Base-by-base conservation (phyloP, 30 jellyfish, hydroid and myxozoan species). In the Pseudorhiza aurosa region DNA sequence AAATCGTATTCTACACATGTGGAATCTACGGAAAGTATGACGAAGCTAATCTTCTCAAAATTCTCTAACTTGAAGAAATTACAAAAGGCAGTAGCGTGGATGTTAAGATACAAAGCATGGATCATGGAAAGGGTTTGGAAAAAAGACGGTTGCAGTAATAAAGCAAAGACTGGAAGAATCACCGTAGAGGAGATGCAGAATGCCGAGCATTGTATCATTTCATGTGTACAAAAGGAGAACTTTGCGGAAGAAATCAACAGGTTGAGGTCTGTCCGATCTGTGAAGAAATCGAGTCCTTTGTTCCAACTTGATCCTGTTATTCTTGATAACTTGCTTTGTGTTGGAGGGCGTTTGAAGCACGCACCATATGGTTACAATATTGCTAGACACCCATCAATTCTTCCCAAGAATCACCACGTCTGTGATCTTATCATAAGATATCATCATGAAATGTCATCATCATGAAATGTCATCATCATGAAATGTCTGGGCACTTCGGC, bases 81-180 rank as follows among this genome's bases (percentile, higher is more conserved):
- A 21, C 40, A 59, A 80, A 68, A 55, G 65, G 50, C 88, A 31
- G 65, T 71, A 36, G 88, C 95, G 12, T 83, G 95, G 88, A 31
- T 83, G 21, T 26, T 71, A 25, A 53, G 95, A 39, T 83, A 53
- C 75, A 83, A 83, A 83, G 24, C 67, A 12, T 68, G 82, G 74
- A 45, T 58, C 46, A 64, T 26, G 36, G 24, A 17, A 21, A 77
- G 36, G 83, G 60, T 79, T 47, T 65, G 44, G 42, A 5, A 21
- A 25, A 53, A 22, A 17, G 64, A 21, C 47, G 43, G n/a, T n/a
- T n/a, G n/a, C n/a, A n/a, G 70, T 39, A 15, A n/a, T n/a, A n/a
- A n/a, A n/a, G n/a, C n/a, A n/a, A n/a, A 31, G 24, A 53, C 14
- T 4, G n/a, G 67, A 15, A 7, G 24, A 18, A 2, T 79, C 22